Evolutionary conservation across 53 echinoderm and acorn worm species (phyloP), one percentile per base, ranked within the genome.

Genomic region (Echinarachnius parma): DNA sequence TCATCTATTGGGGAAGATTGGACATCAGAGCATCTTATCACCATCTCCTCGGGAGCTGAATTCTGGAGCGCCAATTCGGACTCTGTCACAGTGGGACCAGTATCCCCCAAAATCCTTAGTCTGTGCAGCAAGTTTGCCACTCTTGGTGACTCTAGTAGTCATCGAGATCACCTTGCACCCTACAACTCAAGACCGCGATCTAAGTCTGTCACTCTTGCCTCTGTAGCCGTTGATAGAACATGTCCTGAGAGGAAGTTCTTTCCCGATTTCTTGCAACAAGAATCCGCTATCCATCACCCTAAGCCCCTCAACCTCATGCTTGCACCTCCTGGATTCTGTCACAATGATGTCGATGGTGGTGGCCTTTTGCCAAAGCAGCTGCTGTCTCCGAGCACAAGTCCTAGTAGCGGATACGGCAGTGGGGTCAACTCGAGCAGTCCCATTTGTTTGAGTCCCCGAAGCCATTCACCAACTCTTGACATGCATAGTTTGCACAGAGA

Each of bases 341-440:
- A 52, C 21, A 21, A 26, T 14, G 70, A 69, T 34, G 21, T 34
- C 7, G 70, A 69, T 23, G 34, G 34, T 24, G 53, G 70, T 11
- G 53, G 53, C 2, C 53, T 34, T 9, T 2, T 69, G 33, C 70
- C 70, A 5, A 69, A 69, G 34, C 70, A 69, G 53, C 53, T 69
- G 20, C 26, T 69, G 20, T 69, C 70, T 22, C 70, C 70, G 11
- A 69, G 70, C 24, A 88, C 87, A 45, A 96, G 96, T 68, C 96
- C 87, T 16, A 91, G 96, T 55, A 87, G 87, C 66, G 96, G 91
- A 8, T 96, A 96, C 72, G 87, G 87, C 13, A 96, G 96, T 65
- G 96, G 96, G 31, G 76, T 87, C 57, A 83, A 85, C 34, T 91
- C 86, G 15, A 87, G 88, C 59, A 96, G 90, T 68, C 96, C 96